Percentiles rank a stretch among this genome's conserved stretches.
phyloP scores from a whole-genome alignment of 2,113 vertebrate species.

The Mionectes macconnelli region DNA sequence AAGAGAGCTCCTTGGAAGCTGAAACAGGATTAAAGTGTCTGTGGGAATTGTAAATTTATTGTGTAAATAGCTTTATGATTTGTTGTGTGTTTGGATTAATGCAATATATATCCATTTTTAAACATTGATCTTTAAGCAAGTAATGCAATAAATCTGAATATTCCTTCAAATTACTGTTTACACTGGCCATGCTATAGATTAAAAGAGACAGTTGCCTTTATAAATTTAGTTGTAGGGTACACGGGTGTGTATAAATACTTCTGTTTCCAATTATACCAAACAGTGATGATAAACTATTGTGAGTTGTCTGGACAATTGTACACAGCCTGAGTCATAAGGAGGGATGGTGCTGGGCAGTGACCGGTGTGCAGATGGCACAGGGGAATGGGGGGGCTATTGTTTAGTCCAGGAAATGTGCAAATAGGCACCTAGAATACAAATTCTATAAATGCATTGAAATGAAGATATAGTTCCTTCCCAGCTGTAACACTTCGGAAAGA shows the following conservation, averaged over 20 bases:
- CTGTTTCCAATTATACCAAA: conserved; percentile 84
- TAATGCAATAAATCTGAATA: conserved; percentile 74
- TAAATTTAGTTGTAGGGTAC: conserved; percentile 75
- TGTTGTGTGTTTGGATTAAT: conserved; percentile 72
- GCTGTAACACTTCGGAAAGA: conserved; percentile 53
- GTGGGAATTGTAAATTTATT: conserved; percentile 68
- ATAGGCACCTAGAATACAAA: conserved; percentile 44
- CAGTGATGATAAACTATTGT: conserved; percentile 79
- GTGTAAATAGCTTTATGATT: conserved; percentile 71
- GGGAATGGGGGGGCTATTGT: conserved; percentile 21
- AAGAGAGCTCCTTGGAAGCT: conserved; percentile 53
- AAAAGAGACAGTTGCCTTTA: conserved; percentile 84
- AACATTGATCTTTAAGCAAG: conserved; percentile 75
- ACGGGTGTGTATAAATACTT: conserved; percentile 76
- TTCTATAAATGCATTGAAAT: conserved; percentile 44
- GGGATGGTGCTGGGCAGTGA: conserved; percentile 7
- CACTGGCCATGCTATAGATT: conserved; percentile 80
- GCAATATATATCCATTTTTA: conserved; percentile 76
- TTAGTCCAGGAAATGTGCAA: conserved; percentile 69
- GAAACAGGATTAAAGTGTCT: conserved; percentile 73
- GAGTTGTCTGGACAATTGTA: conserved; percentile 67
- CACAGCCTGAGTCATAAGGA: conserved; percentile 50
- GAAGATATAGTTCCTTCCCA: conserved; percentile 70
- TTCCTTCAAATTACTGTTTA: conserved; percentile 75
- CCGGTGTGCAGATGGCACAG: conserved; percentile 11